phyloP scores from a whole-genome alignment of 1,140 invertebrate species.

The Heliconius himera region DNA sequence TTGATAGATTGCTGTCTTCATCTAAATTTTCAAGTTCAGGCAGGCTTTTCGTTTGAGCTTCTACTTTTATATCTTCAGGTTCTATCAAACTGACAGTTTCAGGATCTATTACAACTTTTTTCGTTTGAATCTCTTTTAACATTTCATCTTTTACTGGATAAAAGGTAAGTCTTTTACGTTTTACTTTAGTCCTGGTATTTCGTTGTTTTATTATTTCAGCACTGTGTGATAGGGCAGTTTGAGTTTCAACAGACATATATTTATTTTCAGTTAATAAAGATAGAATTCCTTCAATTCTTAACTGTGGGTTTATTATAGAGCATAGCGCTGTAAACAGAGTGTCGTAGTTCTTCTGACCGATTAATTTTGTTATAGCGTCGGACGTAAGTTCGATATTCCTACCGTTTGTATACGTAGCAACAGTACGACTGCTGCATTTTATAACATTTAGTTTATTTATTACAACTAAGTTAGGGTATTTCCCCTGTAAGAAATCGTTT shows the following conservation, averaged over 20 bases:
- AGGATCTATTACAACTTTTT: slow-evolving; percentile 38
- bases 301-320: slow-evolving; percentile 57
- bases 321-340: slow-evolving; percentile 54
- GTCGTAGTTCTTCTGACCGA: slow-evolving; percentile 67
- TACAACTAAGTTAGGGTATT: slow-evolving; percentile 52
- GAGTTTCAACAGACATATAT: background rate
- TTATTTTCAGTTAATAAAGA: slow-evolving; percentile 45
- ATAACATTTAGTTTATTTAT: slow-evolving; percentile 48
- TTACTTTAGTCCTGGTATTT: background rate
- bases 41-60: background rate
- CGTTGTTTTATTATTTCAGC: background rate
- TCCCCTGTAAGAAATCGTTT: slow-evolving; percentile 55
- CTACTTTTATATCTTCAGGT: background rate
- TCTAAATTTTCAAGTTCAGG: slow-evolving; percentile 31
- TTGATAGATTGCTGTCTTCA: slow-evolving; percentile 57
- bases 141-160: slow-evolving; percentile 39
- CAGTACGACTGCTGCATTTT: slow-evolving; percentile 50
- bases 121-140: background rate
- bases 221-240: background rate
- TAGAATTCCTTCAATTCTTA: slow-evolving; percentile 58
- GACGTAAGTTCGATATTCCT: slow-evolving; percentile 51
- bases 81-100: slow-evolving; percentile 13
- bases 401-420: slow-evolving; percentile 44
- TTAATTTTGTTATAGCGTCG: slow-evolving; percentile 50
- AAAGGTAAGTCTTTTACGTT: slow-evolving; percentile 17